phyloP scores from a whole-genome alignment of 2,888 invertebrate species.

The Euspilapteryx auroguttella region DNA sequence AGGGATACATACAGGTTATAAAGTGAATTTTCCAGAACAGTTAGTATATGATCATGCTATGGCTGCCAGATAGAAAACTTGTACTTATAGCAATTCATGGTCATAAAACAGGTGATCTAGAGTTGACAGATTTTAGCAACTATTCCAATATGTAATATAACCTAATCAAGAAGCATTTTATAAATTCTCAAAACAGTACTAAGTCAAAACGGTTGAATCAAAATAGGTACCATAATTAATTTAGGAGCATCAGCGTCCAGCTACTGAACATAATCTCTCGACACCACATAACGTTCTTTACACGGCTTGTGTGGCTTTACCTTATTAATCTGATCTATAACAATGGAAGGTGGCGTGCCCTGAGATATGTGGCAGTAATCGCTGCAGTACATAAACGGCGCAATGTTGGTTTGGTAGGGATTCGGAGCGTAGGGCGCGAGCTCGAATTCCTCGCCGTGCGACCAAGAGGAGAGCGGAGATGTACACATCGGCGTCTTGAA shows the following conservation, averaged over 20 bases:
- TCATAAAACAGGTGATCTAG: too few relatives aligned
- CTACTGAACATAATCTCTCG: conserved; percentile 16
- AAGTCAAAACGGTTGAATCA: not conserved
- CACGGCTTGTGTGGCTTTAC: conserved; percentile 22
- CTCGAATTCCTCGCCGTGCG: conserved; percentile 33
- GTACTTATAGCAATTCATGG: too few relatives aligned
- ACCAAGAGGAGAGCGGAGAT: conserved; percentile 30
- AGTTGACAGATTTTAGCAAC: too few relatives aligned
- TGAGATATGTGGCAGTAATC: conserved; percentile 44
- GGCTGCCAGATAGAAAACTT: too few relatives aligned
- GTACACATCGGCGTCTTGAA: conserved; percentile 28
- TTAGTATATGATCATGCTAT: too few relatives aligned
- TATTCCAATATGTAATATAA: too few relatives aligned
- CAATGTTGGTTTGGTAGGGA: conserved; percentile 42
- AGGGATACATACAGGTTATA: too few relatives aligned
- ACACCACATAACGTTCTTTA: conserved; percentile 22
- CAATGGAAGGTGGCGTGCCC: conserved; percentile 33
- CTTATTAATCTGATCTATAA: conserved; percentile 31
- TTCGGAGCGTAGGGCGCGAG: conserved; percentile 39
- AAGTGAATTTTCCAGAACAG: too few relatives aligned
- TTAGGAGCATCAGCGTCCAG: not conserved
- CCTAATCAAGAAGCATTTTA: too few relatives aligned
- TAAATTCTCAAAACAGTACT: not conserved
- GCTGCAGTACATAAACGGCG: conserved; percentile 52
- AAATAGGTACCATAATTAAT: not conserved